Evolutionary conservation across 2,888 invertebrate species (phyloP).

Genomic region (Eupithecia subfuscata): DNA sequence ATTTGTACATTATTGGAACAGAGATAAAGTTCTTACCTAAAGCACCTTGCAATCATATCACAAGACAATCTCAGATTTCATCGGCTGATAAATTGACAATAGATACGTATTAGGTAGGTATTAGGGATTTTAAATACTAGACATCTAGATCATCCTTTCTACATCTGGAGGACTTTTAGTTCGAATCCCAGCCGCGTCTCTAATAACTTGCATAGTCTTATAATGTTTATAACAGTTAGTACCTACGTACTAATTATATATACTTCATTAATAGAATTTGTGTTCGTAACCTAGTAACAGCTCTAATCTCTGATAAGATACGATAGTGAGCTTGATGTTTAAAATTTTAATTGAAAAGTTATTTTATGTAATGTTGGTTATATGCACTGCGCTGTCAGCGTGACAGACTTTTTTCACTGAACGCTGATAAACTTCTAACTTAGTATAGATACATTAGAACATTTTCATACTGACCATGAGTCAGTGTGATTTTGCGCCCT

Average conservation of each 20-base stretch:
- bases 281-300: not conserved
- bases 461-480: not conserved
- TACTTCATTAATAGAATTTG: not conserved
- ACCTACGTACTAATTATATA: not conserved
- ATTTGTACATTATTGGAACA: slow-evolving; percentile 3
- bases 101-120: not conserved
- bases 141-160: no score
- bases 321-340: not conserved
- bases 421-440: not conserved
- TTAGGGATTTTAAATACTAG: not conserved
- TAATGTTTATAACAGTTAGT: not conserved
- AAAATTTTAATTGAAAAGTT: no score
- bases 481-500: no score
- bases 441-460: not conserved
- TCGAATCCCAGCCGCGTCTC: no score
- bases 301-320: not conserved
- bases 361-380: not conserved
- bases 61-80: not conserved
- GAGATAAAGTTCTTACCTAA: not conserved
- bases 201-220: not conserved
- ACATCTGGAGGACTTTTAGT: no score
- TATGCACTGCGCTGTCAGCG: not conserved
- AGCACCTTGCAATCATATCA: slow-evolving; percentile 4
- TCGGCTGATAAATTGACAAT: not conserved
- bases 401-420: not conserved